These are phyloP conservation scores for Pyrrhia umbra DNA, from an alignment of 2,888 invertebrate species.

Conservation along the genomic window DNA sequence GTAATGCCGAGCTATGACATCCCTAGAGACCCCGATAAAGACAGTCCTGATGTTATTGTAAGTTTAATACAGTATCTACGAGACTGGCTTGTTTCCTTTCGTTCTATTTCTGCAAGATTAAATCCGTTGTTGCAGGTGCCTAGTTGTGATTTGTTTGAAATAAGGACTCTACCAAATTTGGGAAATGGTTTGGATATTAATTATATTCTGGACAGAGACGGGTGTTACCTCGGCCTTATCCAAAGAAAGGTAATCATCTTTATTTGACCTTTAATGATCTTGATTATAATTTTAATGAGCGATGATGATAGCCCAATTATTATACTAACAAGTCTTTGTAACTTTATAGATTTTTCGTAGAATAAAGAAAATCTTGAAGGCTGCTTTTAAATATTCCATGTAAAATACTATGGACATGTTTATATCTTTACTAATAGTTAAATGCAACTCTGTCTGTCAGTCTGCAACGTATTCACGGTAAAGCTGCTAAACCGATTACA, in stretches of 20 bases:
- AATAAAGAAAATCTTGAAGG: no score
- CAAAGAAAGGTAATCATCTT: slow-evolving; percentile 90
- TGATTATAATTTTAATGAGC: neutral
- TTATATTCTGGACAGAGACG: slow-evolving; percentile 89
- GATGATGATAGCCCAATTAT: neutral
- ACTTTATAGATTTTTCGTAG: no score
- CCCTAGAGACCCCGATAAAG: slow-evolving; percentile 84
- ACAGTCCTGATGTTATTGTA: slow-evolving; percentile 81
- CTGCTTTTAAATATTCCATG: no score
- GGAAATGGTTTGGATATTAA: slow-evolving; percentile 86
- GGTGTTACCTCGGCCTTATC: slow-evolving; percentile 92
- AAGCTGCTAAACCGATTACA: no score
- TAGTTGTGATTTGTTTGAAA: slow-evolving; percentile 93
- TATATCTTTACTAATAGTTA: no score
- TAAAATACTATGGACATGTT: no score
- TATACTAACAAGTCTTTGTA: no score
- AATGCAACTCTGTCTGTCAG: no score
- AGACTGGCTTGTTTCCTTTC: neutral
- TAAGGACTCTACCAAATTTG: slow-evolving; percentile 88
- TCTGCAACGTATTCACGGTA: no score
- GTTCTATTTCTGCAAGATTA: neutral
- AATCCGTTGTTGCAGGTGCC: slow-evolving; percentile 89
- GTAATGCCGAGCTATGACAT: slow-evolving; percentile 66
- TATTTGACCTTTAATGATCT: slow-evolving; percentile 3
- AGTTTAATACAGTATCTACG: slow-evolving; percentile 56